Percentiles rank a stretch among this genome's conserved stretches.
Conservation (phyloP, 2,113 vertebrate genomes). For the Lepus europaeus region DNA sequence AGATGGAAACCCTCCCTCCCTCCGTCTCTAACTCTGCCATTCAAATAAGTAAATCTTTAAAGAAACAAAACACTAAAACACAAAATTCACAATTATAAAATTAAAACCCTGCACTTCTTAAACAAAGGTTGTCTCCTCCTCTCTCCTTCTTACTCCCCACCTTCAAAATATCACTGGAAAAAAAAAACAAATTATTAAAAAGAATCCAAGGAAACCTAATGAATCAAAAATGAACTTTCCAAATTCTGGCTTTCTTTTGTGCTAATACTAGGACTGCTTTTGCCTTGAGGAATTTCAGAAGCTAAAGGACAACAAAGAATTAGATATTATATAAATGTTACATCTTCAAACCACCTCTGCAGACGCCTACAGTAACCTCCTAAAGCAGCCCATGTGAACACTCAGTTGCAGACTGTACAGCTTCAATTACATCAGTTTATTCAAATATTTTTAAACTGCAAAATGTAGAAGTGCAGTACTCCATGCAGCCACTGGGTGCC, state of each 20-base stretch:
- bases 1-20: no score
- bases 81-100: no score
- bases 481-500: not conserved
- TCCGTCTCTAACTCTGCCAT: no score
- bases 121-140: not conserved
- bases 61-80: not conserved
- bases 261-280: not conserved
- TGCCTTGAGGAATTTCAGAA: slow-evolving; percentile 48
- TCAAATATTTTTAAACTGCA: not conserved
- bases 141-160: not conserved
- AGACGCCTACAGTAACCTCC: not conserved
- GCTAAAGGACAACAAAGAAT: slow-evolving; percentile 32
- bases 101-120: not conserved
- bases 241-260: not conserved
- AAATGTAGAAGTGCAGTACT: not conserved
- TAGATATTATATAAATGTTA: not conserved
- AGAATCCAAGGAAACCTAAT: slow-evolving; percentile 38
- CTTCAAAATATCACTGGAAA: slow-evolving; percentile 35
- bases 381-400: slow-evolving; percentile 10
- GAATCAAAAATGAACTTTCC: not conserved
- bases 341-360: not conserved
- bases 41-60: no score
- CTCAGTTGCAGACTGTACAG: not conserved
- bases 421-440: not conserved
- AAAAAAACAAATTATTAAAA: not conserved